Conservation (phyloP, 2,113 vertebrate species). For the Ptychochromis oligacanthus region DNA sequence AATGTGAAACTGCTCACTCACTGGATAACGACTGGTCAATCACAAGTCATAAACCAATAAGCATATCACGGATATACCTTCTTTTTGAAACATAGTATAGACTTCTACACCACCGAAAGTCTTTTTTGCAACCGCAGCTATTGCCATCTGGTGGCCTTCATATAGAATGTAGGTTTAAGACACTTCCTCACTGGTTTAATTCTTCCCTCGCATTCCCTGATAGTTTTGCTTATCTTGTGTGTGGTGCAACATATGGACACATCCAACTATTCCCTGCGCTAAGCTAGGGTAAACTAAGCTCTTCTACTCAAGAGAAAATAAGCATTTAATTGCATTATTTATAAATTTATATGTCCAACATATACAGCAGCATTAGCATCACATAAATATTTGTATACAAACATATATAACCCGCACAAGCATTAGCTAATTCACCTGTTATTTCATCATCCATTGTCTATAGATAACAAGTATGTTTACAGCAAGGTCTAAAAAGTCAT, state of each 20-base stretch:
- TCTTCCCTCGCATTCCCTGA: neutral
- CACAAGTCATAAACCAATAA: neutral
- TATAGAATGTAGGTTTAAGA: no score
- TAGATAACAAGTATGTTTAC: neutral
- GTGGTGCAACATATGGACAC: neutral
- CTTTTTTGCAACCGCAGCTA: neutral
- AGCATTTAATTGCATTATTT: neutral
- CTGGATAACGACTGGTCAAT: neutral
- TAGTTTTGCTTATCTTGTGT: neutral
- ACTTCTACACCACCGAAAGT: fast-evolving
- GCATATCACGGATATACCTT: neutral
- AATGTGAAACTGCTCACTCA: neutral
- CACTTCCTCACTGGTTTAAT: no score
- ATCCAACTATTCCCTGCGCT: no score
- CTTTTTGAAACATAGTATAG: no score
- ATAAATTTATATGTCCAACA: neutral
- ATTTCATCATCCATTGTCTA: neutral
- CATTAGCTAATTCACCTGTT: neutral
- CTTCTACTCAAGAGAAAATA: no score
- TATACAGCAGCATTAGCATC: neutral
- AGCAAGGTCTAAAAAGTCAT: neutral
- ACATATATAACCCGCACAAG: neutral
- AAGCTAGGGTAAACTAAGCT: no score
- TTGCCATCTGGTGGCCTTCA: neutral
- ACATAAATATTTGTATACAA: neutral